Evolutionary conservation across 2,113 vertebrate species (phyloP).

Genomic region (Dasyurus viverrinus): DNA sequence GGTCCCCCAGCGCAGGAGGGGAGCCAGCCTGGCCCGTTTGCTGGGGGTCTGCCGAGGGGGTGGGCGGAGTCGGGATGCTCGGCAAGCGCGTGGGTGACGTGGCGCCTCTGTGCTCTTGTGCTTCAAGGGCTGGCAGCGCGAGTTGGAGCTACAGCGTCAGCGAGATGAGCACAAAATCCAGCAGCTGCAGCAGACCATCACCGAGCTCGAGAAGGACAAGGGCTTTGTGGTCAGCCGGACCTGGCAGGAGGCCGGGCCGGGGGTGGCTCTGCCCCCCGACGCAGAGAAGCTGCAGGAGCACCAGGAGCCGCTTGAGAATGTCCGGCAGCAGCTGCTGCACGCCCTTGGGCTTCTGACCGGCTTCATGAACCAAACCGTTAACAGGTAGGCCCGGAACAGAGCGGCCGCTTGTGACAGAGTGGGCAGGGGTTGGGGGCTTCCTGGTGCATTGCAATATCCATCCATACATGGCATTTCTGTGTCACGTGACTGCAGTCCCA

Average conservation of each 20-base stretch:
- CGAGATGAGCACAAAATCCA: constrained; percentile 89
- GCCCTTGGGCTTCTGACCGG: constrained; percentile 77
- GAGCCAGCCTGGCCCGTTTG: background rate
- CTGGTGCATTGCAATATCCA: no score
- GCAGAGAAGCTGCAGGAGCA: constrained; percentile 52
- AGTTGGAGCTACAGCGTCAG: constrained; percentile 87
- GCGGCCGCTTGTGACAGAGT: no score
- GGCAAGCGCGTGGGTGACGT: rapidly evolving
- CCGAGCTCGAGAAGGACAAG: constrained; percentile 84
- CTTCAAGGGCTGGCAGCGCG: constrained; percentile 78
- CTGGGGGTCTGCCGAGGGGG: background rate
- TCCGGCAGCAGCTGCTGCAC: constrained; percentile 83
- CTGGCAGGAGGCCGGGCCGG: background rate
- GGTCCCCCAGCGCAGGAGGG: background rate
- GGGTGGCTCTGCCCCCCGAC: constrained; percentile 18
- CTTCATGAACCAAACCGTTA: constrained; percentile 72
- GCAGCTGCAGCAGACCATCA: constrained; percentile 88
- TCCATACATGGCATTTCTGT: no score
- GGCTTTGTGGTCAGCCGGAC: constrained; percentile 42
- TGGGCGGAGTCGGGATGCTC: background rate
- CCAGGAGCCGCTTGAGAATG: constrained; percentile 81
- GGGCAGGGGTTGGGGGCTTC: no score
- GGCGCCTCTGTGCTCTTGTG: background rate
- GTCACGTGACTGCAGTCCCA: no score
- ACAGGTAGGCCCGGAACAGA: constrained; percentile 73